Evolutionary conservation across 2,888 invertebrate genomes (phyloP), one percentile per base, ranked within the genome.

Genomic region (Acrobasis suavella): DNA sequence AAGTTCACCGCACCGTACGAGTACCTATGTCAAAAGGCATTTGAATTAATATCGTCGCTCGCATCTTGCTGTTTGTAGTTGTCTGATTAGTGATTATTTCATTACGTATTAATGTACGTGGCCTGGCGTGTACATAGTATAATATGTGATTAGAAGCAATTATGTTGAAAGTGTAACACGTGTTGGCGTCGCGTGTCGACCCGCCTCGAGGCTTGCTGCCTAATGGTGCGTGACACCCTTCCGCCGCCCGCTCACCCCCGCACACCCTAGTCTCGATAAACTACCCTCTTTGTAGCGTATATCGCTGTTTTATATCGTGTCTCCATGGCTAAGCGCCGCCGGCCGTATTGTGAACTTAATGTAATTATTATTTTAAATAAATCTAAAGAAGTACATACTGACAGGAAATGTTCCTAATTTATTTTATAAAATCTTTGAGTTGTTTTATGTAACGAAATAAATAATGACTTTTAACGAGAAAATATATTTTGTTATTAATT

Each of bases 111-210:
- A 63, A 61, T 65, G 62, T 62, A 52, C 42, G 52, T 61, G 42
- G 58, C 61, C 60, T 54, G 62, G 54, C 58, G 61, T 58, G 65
- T 62, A 60, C 60, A 62, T 61, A 60, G 62, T 61, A 65, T 70
- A 54, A 67, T 75, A 77, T 78, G 82, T 82, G 85, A 89, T 90
- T 86, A 89, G 85, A 85, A 85, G 84, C 86, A 89, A 89, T 91
- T 90, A 90, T 78, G 86, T 86, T 86, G 85, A 87, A 86, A 87
- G 87, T 87, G 86, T 88, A 88, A 86, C 88, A 89, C 85, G 85
- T 89, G 89, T 86, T 70, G 79, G 76, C 76, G 80, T 86, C 86
- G 87, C 87, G 86, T 87, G 89, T 82, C 75, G 81, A 71, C 73
- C 75, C 77, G 85, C 81, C 82, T 77, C 78, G 76, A 81, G 82